Evolutionary conservation across 1,140 invertebrate genomes (phyloP).

Genomic region (Diachasma alloeum): DNA sequence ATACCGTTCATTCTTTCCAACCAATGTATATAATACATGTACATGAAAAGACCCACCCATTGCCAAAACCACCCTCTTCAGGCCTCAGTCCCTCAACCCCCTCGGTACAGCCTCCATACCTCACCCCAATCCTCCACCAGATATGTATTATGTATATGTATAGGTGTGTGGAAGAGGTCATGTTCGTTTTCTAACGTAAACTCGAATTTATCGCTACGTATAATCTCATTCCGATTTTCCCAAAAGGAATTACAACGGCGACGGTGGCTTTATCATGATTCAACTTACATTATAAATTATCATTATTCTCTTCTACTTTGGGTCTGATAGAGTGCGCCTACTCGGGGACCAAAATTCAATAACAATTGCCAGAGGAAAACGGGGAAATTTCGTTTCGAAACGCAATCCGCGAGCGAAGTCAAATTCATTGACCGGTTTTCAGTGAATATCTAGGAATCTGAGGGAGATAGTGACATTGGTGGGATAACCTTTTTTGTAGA

Average conservation of each 20-base stretch:
- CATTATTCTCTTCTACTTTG: not conserved
- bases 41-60: slow-evolving; percentile 2
- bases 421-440: no score
- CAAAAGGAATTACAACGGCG: not conserved
- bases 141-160: not conserved
- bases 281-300: not conserved
- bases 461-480: no score
- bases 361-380: no score
- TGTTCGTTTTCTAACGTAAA: slow-evolving; percentile 2
- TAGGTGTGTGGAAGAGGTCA: not conserved
- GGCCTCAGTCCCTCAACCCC: not conserved
- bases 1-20: slow-evolving; percentile 1
- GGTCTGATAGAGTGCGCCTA: not conserved
- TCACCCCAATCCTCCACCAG: not conserved
- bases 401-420: no score
- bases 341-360: no score
- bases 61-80: not conserved
- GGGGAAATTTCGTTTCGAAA: no score
- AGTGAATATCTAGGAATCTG: no score
- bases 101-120: not conserved
- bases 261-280: not conserved
- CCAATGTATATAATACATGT: not conserved
- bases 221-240: slow-evolving; percentile 5
- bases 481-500: no score
- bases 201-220: not conserved